Conservation (phyloP, 2,888 invertebrate species). For the Alviniconcha strummeri region DNA sequence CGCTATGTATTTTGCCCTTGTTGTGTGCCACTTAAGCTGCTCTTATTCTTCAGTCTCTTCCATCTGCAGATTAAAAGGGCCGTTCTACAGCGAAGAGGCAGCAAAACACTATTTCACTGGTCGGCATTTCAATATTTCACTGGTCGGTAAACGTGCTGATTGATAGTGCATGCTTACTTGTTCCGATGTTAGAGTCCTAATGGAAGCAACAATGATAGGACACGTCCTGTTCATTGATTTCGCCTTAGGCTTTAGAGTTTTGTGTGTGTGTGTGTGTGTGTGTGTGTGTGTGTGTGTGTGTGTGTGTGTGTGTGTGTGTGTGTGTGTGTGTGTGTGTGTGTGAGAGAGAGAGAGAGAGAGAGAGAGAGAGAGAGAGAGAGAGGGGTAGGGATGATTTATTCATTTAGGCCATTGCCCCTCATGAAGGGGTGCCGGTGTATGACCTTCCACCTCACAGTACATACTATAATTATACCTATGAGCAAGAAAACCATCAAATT, state of each 20-base stretch:
- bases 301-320: not conserved
- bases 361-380: slow-evolving; percentile 11
- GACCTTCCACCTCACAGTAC: too few species aligned
- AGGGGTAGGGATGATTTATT: not conserved
- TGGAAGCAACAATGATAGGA: not conserved
- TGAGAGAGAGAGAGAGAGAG: slow-evolving; percentile 1
- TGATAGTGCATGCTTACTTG: not conserved
- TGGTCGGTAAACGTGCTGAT: not conserved
- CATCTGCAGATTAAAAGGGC: too few species aligned
- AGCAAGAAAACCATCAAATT: not conserved
- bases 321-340: not conserved
- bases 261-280: not conserved
- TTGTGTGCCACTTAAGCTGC: too few species aligned
- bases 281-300: not conserved
- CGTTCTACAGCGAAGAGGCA: not conserved
- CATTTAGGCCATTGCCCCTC: too few species aligned
- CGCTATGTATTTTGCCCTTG: too few species aligned
- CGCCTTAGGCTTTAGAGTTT: not conserved
- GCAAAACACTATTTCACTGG: not conserved
- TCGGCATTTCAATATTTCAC: not conserved
- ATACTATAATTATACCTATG: too few species aligned
- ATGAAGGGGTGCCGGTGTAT: too few species aligned
- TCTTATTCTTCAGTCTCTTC: too few species aligned
- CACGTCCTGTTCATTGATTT: not conserved
- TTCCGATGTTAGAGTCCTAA: not conserved